Base-by-base conservation (phyloP, 2,888 invertebrate species). In the Rhorus exstirpatorius region DNA sequence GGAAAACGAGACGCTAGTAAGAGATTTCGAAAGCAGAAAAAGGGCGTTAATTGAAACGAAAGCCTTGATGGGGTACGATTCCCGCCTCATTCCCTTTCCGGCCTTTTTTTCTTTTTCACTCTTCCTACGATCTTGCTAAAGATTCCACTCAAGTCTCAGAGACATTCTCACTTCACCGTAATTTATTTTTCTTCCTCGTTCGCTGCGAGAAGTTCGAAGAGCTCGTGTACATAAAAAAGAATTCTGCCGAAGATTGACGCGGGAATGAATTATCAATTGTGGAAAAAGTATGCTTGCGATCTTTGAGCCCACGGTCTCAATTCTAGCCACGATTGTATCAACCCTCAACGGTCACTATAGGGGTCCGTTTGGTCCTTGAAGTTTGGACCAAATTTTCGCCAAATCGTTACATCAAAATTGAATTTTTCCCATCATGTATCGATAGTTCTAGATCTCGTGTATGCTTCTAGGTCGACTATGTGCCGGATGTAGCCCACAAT, bases 11-110 rank as follows among this genome's bases (percentile, higher is more conserved):
- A 35, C 67, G 49, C 31, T 17, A 67, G 60, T 35, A 75, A 84
- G 87, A 88, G 85, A 88, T 84, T 86, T 85, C 84, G 71, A 77
- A 79, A 84, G 85, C 80, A 83, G 81, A 81, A 86, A 84, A 80
- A 83, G 88, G 87, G 90, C 87, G 90, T 90, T 90, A 90, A 90
- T 90, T 90, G 90, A 90, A 89, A 89, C 89, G 85, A 89, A 83
- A 87, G 83, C 85, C 80, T 44, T 58, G 85, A 79, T 72, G 84
- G 85, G 71, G 79, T 72, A 81, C 87, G 85, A 86, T 85, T n/a
- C 84, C 81, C 83, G 75, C 70, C 82, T 76, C 65, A 70, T 65
- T 79, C 65, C 14, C 53, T 68, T 55, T 60, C 76, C 68, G 10
- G 10, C 72, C 65, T 55, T 10, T 31, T 78, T 49, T 68, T 70